phyloP scores from a whole-genome alignment of 2,888 invertebrate genomes.

The Agriotes lineatus region DNA sequence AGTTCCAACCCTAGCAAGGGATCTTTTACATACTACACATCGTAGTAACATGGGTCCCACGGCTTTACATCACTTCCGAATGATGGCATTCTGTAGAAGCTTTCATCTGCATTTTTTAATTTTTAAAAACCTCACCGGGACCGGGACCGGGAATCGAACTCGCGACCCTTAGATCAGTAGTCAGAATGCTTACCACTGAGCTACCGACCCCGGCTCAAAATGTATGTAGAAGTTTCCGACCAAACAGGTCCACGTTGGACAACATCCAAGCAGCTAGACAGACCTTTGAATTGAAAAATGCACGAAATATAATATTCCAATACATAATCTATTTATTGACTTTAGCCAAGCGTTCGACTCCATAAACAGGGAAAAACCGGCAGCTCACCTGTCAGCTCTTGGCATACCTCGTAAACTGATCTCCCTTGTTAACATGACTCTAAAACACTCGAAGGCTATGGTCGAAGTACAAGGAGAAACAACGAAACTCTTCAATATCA shows the following conservation, averaged over 20 bases:
- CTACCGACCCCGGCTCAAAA: too few relatives aligned
- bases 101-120: too few relatives aligned
- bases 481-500: background rate
- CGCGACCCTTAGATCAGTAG: too few relatives aligned
- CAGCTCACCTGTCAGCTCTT: background rate
- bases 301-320: background rate
- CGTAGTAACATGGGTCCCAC: too few relatives aligned
- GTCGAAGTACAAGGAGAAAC: background rate
- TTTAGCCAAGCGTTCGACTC: background rate
- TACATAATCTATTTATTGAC: background rate
- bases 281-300: background rate
- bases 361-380: background rate
- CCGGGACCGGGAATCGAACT: too few relatives aligned
- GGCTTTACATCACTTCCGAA: too few relatives aligned
- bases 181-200: too few relatives aligned
- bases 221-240: too few relatives aligned
- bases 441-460: background rate
- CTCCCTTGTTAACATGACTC: background rate
- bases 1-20: too few relatives aligned
- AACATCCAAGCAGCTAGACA: background rate
- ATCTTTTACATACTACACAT: too few relatives aligned
- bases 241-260: background rate
- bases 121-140: too few relatives aligned
- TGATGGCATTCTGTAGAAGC: too few relatives aligned
- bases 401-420: background rate